Base-by-base conservation (phyloP, 2,888 invertebrate genomes). In the Caenorhabditis sulstoni region DNA sequence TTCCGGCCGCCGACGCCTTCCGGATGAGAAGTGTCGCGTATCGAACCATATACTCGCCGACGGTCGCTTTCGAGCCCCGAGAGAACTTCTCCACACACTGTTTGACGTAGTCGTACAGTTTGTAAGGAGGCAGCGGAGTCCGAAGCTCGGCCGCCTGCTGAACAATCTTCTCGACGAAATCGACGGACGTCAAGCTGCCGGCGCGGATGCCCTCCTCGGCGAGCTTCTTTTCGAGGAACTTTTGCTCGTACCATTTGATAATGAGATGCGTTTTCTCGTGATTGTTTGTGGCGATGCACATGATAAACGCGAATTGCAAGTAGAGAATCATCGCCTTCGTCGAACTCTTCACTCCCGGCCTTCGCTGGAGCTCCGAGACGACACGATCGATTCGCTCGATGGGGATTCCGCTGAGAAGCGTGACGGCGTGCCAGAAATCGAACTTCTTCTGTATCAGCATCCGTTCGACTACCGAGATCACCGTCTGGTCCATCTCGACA, bases 301-400 rank as follows among this genome's bases (percentile, higher is more conserved):
- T 74, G 39, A 78, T 58, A 44, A 81, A 77, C 4, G 79, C 66
- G 5, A 77, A 23, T 29, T 81, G 66, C 0, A 82, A 52, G 44
- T 70, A 82, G 41, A 82, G 82, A 45, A 84, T 22, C 20, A 64
- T 61, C 1, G 82, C 70, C 52, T 73, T 62, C 49, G 71, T 57
- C 20, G 58, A 49, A 49, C 66, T 62, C 39, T 49, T 62, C n/a
- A 71, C 55, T 20, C 78, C 71, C 2, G 61, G 39, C 16, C 29
- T 53, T 45, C 55, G 29, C 5, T 45, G 50, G 9, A 73, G 55
- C 4, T 78, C 73, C 16, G 12, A 5, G 7, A 71, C 20, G 4
- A 58, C 57, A 20, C n/a, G 47, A 18, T 78, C 64, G 9, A 74
- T 23, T 1, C 47, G 41, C 1, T 65, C 47, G 2, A 12, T 18